Conservation (phyloP, 2,797 vertebrate genomes). For the Pangasius sanitwongsei region DNA sequence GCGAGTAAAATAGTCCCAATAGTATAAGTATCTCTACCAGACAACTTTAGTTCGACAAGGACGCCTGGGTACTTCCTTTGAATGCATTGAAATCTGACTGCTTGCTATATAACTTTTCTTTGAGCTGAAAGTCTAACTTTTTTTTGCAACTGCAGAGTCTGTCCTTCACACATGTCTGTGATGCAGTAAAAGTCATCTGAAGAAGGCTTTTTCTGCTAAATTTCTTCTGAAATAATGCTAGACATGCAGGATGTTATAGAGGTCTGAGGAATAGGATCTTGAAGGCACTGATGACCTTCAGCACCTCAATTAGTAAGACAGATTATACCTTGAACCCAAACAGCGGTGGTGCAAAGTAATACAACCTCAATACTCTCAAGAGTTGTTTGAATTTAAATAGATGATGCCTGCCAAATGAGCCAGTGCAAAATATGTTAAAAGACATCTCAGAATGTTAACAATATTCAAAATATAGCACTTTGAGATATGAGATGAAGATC, state of each 20-base stretch:
- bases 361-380: not conserved
- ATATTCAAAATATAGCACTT: not conserved
- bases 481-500: not conserved
- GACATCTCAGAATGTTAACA: not conserved
- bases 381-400: not conserved
- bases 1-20: constrained; percentile 35
- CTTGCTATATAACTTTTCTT: not conserved
- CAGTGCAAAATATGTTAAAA: not conserved
- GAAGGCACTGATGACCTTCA: constrained; percentile 43
- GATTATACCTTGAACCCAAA: constrained; percentile 7
- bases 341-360: constrained; percentile 9
- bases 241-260: not conserved
- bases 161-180: not conserved
- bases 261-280: constrained; percentile 19
- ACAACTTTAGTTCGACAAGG: constrained; percentile 21
- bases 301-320: constrained; percentile 7
- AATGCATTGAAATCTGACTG: not conserved
- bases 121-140: not conserved
- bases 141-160: not conserved
- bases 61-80: not conserved
- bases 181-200: constrained; percentile 9
- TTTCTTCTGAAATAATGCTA: not conserved
- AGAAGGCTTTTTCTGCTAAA: not conserved
- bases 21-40: constrained; percentile 16
- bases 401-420: not conserved